Evolutionary conservation across 30 jellyfish, hydroid and myxozoan genomes (phyloP).

Genomic region (Chironex yamaguchii): DNA sequence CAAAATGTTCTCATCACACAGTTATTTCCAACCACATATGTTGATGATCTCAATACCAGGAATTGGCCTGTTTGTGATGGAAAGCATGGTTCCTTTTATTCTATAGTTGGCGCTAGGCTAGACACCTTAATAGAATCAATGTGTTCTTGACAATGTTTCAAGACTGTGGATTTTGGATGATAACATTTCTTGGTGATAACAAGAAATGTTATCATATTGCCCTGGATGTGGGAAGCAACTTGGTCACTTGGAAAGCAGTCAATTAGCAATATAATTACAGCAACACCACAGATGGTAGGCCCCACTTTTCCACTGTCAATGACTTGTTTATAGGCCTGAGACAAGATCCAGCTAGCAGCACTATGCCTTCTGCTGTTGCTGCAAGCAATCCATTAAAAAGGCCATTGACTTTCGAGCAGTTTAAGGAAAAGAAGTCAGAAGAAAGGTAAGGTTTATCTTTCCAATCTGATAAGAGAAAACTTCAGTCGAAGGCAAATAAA

Average conservation of each 20-base stretch:
- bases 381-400: constrained; percentile 48
- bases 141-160: constrained; percentile 34
- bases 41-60: constrained; percentile 20
- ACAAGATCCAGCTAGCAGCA: neutral
- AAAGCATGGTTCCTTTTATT: constrained; percentile 13
- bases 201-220: no score
- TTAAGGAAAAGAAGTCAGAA: constrained; percentile 48
- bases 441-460: constrained; percentile 51
- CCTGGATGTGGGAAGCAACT: constrained; percentile 63
- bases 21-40: no score
- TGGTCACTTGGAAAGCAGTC: constrained; percentile 17
- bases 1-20: no score
- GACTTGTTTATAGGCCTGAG: constrained; percentile 29
- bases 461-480: constrained; percentile 4
- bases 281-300: constrained; percentile 24
- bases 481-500: constrained; percentile 37
- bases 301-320: neutral
- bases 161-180: constrained; percentile 55
- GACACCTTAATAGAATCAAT: neutral
- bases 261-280: neutral
- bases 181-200: neutral
- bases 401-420: constrained; percentile 64
- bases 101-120: neutral
- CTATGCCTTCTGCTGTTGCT: constrained; percentile 31
- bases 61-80: constrained; percentile 8